Base-by-base conservation (phyloP, 2,797 vertebrate species). In the Coilia nasus region DNA sequence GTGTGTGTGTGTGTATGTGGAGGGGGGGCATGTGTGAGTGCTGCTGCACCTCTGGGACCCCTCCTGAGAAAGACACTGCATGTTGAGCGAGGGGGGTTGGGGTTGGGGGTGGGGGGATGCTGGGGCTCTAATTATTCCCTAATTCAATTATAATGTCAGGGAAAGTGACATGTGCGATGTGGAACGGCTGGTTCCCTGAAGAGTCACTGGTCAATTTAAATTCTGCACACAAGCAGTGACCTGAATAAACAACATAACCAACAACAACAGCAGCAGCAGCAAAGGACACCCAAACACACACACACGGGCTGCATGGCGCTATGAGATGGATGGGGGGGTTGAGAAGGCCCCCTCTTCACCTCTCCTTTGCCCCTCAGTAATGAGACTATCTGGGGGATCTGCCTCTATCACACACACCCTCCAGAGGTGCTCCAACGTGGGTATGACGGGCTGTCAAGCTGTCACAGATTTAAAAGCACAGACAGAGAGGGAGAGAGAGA, bases 141-240 rank as follows among this genome's bases (percentile, higher is more conserved):
- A 71, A 71, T 71, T 71, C 64, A 71, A 71, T 71, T 71, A 71
- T 31, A 31, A 31, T 14, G 14, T 71, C 64, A 71, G 64, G 64
- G 15, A 5, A 71, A 31, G 64, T 71, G 64, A 71, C 64, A 71
- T 15, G 64, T 71, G 60, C 60, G 7, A 23, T n/a, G 59, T n/a
- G 4, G 21, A 23, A 23, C 9, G 59, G 28, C 25, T 25, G 25
- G 23, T n/a, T 25, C 25, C 12, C 64, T 14, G 25, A 31, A 31
- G 64, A 71, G 64, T 28, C 64, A 14, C 14, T 28, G 62, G 64
- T 71, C 25, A 71, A 17, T 71, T 17, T 67, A 71, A 31, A 71
- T 14, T 71, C 64, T 31, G 25, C 64, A 12, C 28, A 71, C 25
- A 35, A 71, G 12, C 64, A 71, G 25, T 71, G 64, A 71, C 64